Evolutionary conservation across 2,888 invertebrate genomes (phyloP).

Genomic region (Chalcis sispes): DNA sequence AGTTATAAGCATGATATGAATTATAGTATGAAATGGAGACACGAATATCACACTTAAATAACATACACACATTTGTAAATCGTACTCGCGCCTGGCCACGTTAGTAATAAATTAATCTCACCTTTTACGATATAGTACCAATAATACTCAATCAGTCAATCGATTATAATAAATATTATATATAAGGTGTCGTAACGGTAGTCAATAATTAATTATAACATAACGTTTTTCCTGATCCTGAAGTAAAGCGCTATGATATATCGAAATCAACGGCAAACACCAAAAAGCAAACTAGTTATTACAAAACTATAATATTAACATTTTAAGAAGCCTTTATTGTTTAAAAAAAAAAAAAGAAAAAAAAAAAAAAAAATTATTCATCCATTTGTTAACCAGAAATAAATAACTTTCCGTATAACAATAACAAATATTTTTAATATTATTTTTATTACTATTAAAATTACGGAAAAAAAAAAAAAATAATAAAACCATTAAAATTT

Average conservation of each 20-base stretch:
- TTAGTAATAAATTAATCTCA: constrained; percentile 35
- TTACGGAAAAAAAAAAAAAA: too few relatives aligned
- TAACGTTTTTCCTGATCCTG: constrained; percentile 53
- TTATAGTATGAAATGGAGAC: constrained; percentile 21
- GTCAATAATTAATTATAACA: constrained; percentile 66
- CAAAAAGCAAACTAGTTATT: constrained; percentile 27
- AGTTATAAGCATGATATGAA: constrained; percentile 1
- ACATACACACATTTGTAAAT: constrained; percentile 37
- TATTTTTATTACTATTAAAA: neutral
- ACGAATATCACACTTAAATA: constrained; percentile 20
- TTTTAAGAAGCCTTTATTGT: neutral
- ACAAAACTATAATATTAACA: too few relatives aligned
- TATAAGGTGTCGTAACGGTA: constrained; percentile 66
- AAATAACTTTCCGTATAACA: neutral
- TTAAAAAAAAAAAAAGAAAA: neutral
- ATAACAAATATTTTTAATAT: neutral
- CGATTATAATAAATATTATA: constrained; percentile 53
- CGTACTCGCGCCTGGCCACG: constrained; percentile 30
- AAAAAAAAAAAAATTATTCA: neutral
- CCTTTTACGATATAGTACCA: constrained; percentile 39
- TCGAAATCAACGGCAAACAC: constrained; percentile 51
- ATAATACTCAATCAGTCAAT: constrained; percentile 52
- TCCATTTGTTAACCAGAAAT: neutral
- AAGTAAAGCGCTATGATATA: constrained; percentile 43
- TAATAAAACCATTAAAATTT: neutral